phyloP scores from a whole-genome alignment of 2,797 vertebrate genomes.

The Mico argentatus region DNA sequence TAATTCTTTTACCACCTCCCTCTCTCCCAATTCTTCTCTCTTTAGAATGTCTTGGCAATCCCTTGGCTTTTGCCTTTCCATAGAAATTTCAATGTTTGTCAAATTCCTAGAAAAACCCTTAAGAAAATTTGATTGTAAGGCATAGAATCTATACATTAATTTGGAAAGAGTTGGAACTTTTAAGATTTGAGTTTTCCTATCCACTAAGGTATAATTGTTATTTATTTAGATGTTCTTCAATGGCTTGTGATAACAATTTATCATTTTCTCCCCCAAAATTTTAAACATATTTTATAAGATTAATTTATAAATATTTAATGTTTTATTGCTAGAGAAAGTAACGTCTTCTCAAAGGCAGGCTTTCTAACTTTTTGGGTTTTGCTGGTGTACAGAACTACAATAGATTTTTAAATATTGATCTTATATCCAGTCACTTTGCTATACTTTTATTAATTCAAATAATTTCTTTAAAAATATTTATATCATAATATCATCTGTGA shows the following conservation, averaged over 20 bases:
- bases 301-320: slow-evolving; percentile 1
- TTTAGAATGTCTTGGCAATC: background rate
- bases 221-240: slow-evolving; percentile 36
- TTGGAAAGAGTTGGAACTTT: background rate
- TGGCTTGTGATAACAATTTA: background rate
- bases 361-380: background rate
- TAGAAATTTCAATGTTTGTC: background rate
- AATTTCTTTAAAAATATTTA: background rate
- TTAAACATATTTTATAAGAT: slow-evolving; percentile 31
- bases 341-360: background rate
- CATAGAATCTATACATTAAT: background rate
- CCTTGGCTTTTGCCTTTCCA: background rate
- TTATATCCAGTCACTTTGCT: background rate
- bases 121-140: background rate
- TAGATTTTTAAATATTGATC: background rate
- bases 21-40: background rate
- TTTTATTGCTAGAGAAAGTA: background rate
- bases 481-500: background rate
- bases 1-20: background rate
- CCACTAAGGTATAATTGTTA: background rate
- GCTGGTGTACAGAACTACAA: background rate
- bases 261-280: background rate
- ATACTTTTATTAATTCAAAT: background rate
- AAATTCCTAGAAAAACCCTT: background rate
- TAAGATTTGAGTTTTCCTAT: background rate